These are phyloP conservation scores for Cyrtorhinus lividipennis DNA, from an alignment of 1,140 invertebrate species.

Conservation along the genomic window DNA sequence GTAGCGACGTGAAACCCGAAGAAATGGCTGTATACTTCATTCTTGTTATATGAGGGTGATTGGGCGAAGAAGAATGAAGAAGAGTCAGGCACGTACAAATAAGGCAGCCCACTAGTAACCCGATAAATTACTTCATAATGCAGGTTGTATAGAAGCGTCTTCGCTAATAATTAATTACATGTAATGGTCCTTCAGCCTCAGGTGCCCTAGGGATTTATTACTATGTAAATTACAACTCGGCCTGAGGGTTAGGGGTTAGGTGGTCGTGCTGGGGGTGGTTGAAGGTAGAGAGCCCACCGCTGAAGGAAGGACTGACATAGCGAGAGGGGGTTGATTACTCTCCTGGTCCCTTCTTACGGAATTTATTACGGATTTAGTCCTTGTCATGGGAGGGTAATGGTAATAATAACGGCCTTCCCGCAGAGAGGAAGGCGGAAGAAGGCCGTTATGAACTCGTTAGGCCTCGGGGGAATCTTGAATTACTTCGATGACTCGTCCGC, in stretches of 20 bases:
- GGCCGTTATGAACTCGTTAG: background rate
- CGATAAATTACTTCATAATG: background rate
- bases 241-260: background rate
- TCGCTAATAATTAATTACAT: background rate
- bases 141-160: background rate
- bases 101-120: background rate
- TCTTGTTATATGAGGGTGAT: too few relatives aligned
- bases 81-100: background rate
- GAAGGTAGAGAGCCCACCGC: background rate
- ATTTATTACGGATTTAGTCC: background rate
- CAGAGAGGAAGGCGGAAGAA: too few relatives aligned
- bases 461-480: background rate
- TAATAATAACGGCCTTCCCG: too few relatives aligned
- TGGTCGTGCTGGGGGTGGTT: background rate
- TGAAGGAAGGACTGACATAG: background rate
- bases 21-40: too few relatives aligned
- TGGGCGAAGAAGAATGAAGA: background rate
- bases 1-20: too few relatives aligned
- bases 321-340: background rate
- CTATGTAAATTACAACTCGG: background rate
- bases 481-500: background rate
- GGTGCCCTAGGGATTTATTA: background rate
- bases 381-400: background rate
- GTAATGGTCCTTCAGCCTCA: background rate
- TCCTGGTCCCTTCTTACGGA: background rate